Evolutionary conservation across 2,113 vertebrate species (phyloP).

Genomic region (Cercopithecus mona): DNA sequence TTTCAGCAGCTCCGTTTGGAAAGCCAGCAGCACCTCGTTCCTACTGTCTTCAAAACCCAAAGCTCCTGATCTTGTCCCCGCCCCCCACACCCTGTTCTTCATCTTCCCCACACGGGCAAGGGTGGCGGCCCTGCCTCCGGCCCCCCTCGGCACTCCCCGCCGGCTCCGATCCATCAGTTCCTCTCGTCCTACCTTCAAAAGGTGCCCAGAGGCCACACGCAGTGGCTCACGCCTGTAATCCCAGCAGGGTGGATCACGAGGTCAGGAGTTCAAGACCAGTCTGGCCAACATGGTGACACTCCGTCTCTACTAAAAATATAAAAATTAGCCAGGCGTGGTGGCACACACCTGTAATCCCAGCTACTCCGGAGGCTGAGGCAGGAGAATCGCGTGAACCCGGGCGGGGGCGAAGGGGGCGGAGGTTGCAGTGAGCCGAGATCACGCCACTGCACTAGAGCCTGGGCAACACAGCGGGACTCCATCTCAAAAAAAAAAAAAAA

Average conservation of each 20-base stretch:
- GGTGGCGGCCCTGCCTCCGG: background rate
- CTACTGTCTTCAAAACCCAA: background rate
- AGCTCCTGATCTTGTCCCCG: background rate
- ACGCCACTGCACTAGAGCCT: too few relatives aligned
- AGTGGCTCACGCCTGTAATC: too few relatives aligned
- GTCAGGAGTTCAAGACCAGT: too few relatives aligned
- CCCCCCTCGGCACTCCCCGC: rapidly evolving
- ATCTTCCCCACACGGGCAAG: rapidly evolving
- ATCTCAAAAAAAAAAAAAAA: too few relatives aligned
- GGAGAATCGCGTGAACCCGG: too few relatives aligned
- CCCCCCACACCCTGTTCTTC: background rate
- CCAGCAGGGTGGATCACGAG: too few relatives aligned
- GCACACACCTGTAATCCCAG: rapidly evolving
- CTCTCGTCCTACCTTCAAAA: background rate
- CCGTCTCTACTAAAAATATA: too few relatives aligned
- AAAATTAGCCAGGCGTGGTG: rapidly evolving
- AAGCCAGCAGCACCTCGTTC: background rate
- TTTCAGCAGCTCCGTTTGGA: background rate
- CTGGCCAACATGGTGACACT: too few relatives aligned
- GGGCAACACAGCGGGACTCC: too few relatives aligned
- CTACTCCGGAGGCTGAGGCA: too few relatives aligned
- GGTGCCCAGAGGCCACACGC: too few relatives aligned
- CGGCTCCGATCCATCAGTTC: background rate
- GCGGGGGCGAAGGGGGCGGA: rapidly evolving
- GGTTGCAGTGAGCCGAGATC: too few relatives aligned